Evolutionary conservation across 2,797 vertebrate genomes (phyloP).

Genomic region (Coregonus ussuriensis): DNA sequence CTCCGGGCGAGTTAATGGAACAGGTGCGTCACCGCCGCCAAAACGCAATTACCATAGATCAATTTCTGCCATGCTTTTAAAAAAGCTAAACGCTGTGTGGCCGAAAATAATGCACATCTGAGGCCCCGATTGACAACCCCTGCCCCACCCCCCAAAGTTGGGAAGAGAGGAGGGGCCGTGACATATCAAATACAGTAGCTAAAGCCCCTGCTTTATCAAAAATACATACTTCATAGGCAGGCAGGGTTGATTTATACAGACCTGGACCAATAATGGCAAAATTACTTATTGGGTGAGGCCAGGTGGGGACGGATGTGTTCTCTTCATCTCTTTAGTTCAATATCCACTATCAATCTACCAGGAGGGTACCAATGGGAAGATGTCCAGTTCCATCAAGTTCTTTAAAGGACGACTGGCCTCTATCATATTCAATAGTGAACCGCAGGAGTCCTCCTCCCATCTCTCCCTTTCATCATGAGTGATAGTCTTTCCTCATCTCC

Average conservation of each 20-base stretch:
- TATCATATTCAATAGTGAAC: constrained; percentile 5
- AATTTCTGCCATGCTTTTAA: constrained; percentile 69
- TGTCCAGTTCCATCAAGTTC: not conserved
- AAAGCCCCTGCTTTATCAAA: constrained; percentile 65
- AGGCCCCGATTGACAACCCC: constrained; percentile 66
- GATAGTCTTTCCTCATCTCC: constrained; percentile 57
- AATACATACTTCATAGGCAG: constrained; percentile 64
- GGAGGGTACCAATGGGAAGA: not conserved
- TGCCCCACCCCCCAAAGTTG: constrained; percentile 5
- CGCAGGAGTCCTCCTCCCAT: constrained; percentile 4
- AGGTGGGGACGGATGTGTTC: constrained; percentile 18
- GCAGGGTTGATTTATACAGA: constrained; percentile 60
- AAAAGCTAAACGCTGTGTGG: constrained; percentile 50
- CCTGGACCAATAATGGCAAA: constrained; percentile 58
- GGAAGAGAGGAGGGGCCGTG: constrained; percentile 12
- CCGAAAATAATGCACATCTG: constrained; percentile 64
- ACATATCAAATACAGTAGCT: no score
- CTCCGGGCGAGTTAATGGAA: constrained; percentile 66
- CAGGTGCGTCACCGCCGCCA: constrained; percentile 36
- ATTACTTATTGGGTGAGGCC: constrained; percentile 48
- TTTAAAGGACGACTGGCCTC: not conserved
- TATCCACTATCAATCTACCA: not conserved
- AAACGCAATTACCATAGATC: constrained; percentile 80
- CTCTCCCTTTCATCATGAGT: constrained; percentile 47
- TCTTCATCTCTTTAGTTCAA: constrained; percentile 28